Evolutionary conservation across 2,797 vertebrate genomes (phyloP).

Genomic region (Pogonophryne albipinna): DNA sequence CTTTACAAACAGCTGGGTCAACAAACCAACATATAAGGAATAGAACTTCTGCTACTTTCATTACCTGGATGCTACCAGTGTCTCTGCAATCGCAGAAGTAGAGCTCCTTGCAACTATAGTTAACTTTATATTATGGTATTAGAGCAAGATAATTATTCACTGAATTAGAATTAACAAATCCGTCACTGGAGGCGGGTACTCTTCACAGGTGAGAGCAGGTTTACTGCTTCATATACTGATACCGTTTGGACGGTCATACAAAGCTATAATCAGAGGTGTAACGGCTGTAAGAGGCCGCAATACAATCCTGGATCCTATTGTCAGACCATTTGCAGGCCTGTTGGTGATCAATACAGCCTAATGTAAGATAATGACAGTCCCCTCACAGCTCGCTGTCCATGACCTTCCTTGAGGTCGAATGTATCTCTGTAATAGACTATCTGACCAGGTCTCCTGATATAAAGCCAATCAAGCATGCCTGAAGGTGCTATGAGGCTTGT

Average conservation of each 20-base stretch:
- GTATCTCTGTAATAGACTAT: not conserved
- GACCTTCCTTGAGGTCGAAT: slow-evolving; percentile 1
- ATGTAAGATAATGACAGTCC: slow-evolving; percentile 1
- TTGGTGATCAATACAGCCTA: not conserved
- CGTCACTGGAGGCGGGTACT: not conserved
- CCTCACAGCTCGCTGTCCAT: not conserved
- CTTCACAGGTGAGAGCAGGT: not conserved
- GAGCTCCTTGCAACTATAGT: not conserved
- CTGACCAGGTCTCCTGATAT: not conserved
- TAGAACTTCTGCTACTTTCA: too few species aligned
- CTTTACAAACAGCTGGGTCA: too few species aligned
- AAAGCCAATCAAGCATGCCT: not conserved
- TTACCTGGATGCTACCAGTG: not conserved
- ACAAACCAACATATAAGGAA: too few species aligned
- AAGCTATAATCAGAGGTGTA: not conserved
- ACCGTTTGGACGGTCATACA: not conserved
- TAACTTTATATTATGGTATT: not conserved
- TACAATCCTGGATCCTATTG: not conserved
- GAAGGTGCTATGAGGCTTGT: too few species aligned
- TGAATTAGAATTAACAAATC: too few species aligned
- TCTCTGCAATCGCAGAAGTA: not conserved
- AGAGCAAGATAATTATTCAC: not conserved
- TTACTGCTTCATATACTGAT: not conserved
- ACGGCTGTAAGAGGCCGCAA: not conserved
- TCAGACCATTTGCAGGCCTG: too few species aligned